These are phyloP conservation scores for Beris morrisii DNA, from an alignment of 2,888 invertebrate genomes.

Conservation along the genomic window DNA sequence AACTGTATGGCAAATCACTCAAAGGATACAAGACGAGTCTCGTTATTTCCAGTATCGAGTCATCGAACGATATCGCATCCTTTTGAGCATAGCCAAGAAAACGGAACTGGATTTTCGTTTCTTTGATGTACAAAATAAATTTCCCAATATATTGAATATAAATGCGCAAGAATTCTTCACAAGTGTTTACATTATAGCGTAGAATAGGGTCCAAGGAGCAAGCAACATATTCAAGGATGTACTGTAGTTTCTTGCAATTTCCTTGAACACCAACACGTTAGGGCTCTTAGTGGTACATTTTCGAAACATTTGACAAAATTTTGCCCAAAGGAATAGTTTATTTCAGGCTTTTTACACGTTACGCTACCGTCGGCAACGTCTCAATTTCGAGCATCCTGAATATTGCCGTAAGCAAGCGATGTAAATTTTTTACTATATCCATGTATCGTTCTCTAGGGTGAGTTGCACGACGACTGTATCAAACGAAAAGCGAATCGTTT, in stretches of 20 bases:
- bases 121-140: background rate
- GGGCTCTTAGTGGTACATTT: slow-evolving; percentile 13
- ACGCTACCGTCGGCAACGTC: background rate
- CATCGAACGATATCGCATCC: slow-evolving; percentile 3
- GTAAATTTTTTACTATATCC: slow-evolving; percentile 25
- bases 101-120: slow-evolving; percentile 13
- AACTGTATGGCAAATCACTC: slow-evolving; percentile 20
- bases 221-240: background rate
- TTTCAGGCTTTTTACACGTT: background rate
- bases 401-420: slow-evolving; percentile 4
- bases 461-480: slow-evolving; percentile 26
- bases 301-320: slow-evolving; percentile 24
- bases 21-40: slow-evolving; percentile 19
- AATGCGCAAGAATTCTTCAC: background rate
- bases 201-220: background rate
- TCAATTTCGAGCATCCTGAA: background rate
- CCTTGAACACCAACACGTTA: background rate
- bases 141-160: background rate
- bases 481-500: slow-evolving; percentile 23
- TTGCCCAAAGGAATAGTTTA: slow-evolving; percentile 28
- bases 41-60: slow-evolving; percentile 7
- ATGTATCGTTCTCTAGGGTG: slow-evolving; percentile 6
- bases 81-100: background rate
- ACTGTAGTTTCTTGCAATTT: slow-evolving; percentile 10
- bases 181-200: background rate